These are phyloP conservation scores for Macrophya annulata DNA, from an alignment of 2,888 invertebrate species.

Conservation along the genomic window DNA sequence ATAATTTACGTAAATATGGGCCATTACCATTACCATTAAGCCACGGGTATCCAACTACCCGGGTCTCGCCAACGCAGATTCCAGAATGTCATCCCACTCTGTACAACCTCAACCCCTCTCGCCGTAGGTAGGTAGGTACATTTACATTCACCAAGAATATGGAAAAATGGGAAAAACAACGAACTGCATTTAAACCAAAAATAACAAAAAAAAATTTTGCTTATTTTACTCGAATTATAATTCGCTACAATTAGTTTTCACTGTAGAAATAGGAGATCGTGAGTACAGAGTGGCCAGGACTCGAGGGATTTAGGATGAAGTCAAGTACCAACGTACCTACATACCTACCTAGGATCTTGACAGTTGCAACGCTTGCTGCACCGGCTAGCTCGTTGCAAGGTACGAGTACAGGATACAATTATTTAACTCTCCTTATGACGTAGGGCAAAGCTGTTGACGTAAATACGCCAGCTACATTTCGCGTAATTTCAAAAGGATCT, in stretches of 20 bases:
- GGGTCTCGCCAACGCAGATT: slow-evolving; percentile 10
- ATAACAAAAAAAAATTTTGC: neutral
- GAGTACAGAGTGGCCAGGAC: neutral
- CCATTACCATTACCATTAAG: slow-evolving; percentile 41
- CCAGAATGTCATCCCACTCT: slow-evolving; percentile 15
- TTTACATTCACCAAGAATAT: neutral
- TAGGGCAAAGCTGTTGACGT: slow-evolving; percentile 22
- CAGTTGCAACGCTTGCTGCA: slow-evolving; percentile 31
- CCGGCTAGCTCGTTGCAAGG: neutral
- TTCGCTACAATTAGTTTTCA: neutral
- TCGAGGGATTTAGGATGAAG: neutral
- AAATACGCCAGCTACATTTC: slow-evolving; percentile 49
- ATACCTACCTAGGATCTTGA: neutral
- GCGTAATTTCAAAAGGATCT: slow-evolving; percentile 46
- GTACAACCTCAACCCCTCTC: neutral
- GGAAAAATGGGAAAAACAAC: neutral
- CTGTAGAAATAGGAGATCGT: neutral
- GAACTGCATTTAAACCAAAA: neutral
- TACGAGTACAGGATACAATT: slow-evolving; percentile 25
- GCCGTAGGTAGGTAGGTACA: too few species aligned
- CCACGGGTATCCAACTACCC: slow-evolving; percentile 24
- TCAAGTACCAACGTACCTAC: neutral
- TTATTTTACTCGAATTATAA: neutral
- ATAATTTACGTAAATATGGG: slow-evolving; percentile 42
- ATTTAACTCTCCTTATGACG: slow-evolving; percentile 19